Conservation (phyloP, 1,140 invertebrate genomes). For the Megalopta genalis region DNA sequence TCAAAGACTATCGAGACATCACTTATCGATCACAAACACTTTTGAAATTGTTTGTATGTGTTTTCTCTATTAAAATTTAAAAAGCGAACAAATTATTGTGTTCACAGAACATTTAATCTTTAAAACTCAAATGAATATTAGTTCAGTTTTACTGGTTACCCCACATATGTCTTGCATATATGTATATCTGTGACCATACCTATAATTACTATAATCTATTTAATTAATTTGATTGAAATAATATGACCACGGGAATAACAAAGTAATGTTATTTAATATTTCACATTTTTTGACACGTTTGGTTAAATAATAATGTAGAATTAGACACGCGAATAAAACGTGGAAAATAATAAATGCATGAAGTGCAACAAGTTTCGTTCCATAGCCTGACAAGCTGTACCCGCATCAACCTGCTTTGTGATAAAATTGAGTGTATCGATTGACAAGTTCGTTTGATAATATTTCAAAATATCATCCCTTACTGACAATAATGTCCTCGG, state of each 20-base stretch:
- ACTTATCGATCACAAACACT: conserved; percentile 14
- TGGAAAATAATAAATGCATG: background rate
- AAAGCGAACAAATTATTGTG: background rate
- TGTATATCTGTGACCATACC: too few relatives aligned
- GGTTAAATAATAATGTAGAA: background rate
- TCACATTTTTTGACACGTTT: background rate
- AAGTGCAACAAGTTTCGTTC: background rate
- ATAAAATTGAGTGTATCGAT: background rate
- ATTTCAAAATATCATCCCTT: background rate
- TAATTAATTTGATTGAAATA: background rate
- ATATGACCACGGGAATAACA: background rate
- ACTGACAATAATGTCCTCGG: conserved; percentile 62
- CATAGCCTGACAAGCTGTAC: too few relatives aligned
- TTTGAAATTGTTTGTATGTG: background rate
- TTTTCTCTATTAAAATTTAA: background rate
- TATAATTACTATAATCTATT: too few relatives aligned
- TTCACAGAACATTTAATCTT: too few relatives aligned
- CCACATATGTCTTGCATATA: too few relatives aligned
- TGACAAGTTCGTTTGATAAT: background rate
- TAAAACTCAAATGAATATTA: too few relatives aligned
- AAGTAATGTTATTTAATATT: background rate
- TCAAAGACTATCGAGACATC: conserved; percentile 17
- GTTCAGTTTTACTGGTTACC: too few relatives aligned
- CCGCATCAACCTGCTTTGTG: too few relatives aligned
- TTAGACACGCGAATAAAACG: background rate